Evolutionary conservation across 2,797 vertebrate species (phyloP).

Genomic region (Halcyon smyrnensis): DNA sequence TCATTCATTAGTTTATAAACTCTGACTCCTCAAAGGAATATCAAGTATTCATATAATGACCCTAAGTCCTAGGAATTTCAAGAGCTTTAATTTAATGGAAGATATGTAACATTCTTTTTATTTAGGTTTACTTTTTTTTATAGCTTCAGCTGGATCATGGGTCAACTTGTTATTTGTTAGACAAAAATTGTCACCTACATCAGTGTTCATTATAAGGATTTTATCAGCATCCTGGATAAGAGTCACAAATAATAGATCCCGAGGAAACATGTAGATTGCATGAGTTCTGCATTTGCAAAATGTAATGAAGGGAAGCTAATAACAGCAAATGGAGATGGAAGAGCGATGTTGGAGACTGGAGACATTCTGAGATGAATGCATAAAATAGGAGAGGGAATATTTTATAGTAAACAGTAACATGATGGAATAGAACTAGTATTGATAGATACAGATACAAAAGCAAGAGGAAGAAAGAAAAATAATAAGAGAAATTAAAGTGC

Average conservation of each 20-base stretch:
- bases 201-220: neutral
- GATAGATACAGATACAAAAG: neutral
- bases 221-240: neutral
- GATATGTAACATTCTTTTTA: neutral
- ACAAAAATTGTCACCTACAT: neutral
- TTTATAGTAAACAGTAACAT: neutral
- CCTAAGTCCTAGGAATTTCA: neutral
- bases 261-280: neutral
- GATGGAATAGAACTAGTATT: neutral
- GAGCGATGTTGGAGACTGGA: neutral
- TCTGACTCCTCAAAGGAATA: neutral
- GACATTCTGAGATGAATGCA: neutral
- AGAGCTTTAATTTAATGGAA: neutral
- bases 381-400: neutral
- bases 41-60: neutral
- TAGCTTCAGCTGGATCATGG: neutral
- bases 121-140: constrained; percentile 4
- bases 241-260: neutral
- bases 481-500: neutral
- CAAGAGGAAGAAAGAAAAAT: neutral
- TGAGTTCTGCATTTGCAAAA: neutral
- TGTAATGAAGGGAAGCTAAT: neutral
- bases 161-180: neutral
- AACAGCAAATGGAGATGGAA: neutral
- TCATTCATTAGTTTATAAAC: constrained; percentile 27